phyloP scores from a whole-genome alignment of 53 echinoderm and acorn worm species.

The Crossaster papposus region DNA sequence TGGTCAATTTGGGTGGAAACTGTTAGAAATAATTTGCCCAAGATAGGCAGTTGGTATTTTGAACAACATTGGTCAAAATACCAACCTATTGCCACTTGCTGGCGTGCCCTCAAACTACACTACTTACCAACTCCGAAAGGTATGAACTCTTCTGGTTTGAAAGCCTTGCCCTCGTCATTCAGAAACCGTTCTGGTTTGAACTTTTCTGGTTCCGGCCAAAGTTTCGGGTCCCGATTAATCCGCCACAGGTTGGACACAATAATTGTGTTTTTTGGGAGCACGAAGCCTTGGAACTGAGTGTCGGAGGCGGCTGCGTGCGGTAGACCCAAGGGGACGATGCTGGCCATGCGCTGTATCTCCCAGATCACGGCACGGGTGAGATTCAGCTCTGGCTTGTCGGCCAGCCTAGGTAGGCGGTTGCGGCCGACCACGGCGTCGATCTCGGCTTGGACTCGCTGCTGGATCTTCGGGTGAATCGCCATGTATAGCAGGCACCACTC shows the following conservation, averaged over 20 bases:
- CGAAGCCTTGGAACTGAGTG: conserved; percentile 25
- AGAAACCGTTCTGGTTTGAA: conserved; percentile 64
- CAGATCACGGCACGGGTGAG: conserved; percentile 45
- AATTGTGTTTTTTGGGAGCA: conserved; percentile 44
- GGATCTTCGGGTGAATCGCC: neutral
- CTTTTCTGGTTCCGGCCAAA: conserved; percentile 47
- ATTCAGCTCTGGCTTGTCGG: conserved; percentile 14
- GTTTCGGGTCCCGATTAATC: conserved; percentile 32
- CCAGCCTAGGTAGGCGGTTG: conserved; percentile 7
- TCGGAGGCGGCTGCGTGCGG: conserved; percentile 35
- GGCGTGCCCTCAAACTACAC: neutral
- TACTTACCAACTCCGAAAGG: conserved; percentile 45
- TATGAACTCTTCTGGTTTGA: conserved; percentile 46
- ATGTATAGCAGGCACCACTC: conserved; percentile 19
- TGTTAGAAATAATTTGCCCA: no score
- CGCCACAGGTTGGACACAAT: conserved; percentile 61
- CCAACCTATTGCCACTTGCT: neutral
- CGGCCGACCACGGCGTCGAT: conserved; percentile 18
- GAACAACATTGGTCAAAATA: no score
- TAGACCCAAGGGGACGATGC: conserved; percentile 30
- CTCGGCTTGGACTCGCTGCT: conserved; percentile 9
- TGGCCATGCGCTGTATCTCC: conserved; percentile 40
- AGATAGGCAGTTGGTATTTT: no score
- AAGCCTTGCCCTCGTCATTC: conserved; percentile 46
- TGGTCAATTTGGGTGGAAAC: no score